These are phyloP conservation scores for Actinemys pallida DNA, from an alignment of 2,113 vertebrate genomes.

Conservation along the genomic window DNA sequence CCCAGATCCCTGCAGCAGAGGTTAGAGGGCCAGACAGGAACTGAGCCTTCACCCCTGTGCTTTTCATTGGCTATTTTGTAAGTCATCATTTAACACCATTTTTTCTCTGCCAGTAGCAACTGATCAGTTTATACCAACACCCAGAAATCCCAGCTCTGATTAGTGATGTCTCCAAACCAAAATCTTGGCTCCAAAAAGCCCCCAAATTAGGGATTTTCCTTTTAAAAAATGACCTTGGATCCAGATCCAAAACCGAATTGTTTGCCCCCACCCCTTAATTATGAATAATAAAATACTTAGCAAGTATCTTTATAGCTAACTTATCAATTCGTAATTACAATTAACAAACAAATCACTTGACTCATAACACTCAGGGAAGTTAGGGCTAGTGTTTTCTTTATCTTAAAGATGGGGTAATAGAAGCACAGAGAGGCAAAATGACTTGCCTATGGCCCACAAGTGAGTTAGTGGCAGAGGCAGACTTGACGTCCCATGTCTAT, in stretches of 20 bases:
- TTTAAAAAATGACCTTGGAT: background rate
- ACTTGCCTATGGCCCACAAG: background rate
- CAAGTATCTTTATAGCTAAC: constrained; percentile 47
- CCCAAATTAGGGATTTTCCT: background rate
- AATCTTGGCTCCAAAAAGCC: background rate
- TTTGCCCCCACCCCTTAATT: background rate
- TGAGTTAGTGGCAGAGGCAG: background rate
- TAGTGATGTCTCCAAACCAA: background rate
- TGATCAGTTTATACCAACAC: background rate
- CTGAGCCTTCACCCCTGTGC: background rate
- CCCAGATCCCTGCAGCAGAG: background rate
- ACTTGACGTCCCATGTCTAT: rapidly evolving
- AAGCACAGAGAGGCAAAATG: background rate
- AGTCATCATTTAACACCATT: background rate
- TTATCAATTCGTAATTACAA: constrained; percentile 42
- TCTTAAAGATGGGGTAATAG: background rate
- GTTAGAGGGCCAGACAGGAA: background rate
- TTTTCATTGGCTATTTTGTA: background rate
- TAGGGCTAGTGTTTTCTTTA: background rate
- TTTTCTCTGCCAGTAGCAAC: background rate
- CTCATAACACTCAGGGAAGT: constrained; percentile 7
- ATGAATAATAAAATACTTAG: constrained; percentile 19
- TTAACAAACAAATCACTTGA: constrained; percentile 6
- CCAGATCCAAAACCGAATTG: rapidly evolving
- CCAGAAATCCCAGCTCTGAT: background rate